Percentiles rank a stretch among this genome's conserved stretches.
phyloP scores from a whole-genome alignment of 2,888 invertebrate genomes.

The Caradrina kadenii region DNA sequence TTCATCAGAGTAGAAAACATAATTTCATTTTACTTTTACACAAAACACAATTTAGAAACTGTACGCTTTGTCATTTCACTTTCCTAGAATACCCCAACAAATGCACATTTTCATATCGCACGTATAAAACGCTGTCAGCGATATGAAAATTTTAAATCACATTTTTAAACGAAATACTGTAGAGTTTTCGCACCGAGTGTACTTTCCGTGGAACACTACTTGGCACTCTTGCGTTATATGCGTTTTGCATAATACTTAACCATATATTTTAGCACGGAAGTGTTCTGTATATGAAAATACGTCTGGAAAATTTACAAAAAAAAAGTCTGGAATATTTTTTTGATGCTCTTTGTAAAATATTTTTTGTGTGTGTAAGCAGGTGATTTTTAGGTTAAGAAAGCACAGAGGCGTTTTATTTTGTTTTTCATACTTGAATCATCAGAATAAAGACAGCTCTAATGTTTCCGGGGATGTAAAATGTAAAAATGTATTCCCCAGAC shows the following conservation, averaged over 20 bases:
- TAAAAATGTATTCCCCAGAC: too few relatives aligned
- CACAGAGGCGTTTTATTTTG: neutral
- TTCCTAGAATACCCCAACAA: slow-evolving; percentile 22
- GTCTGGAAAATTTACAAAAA: slow-evolving; percentile 64
- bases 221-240: slow-evolving; percentile 78
- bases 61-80: slow-evolving; percentile 28
- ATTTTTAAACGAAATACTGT: slow-evolving; percentile 58
- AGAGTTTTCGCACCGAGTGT: slow-evolving; percentile 67
- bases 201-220: slow-evolving; percentile 73
- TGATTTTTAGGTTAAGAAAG: slow-evolving; percentile 30
- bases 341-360: slow-evolving; percentile 18
- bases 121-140: slow-evolving; percentile 45
- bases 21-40: neutral
- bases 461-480: neutral
- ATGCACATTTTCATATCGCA: slow-evolving; percentile 33
- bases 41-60: slow-evolving; percentile 25
- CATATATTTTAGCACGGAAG: slow-evolving; percentile 71
- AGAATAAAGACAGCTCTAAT: neutral
- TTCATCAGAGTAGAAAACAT: neutral
- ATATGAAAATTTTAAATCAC: slow-evolving; percentile 58
- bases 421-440: neutral
- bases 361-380: slow-evolving; percentile 25
- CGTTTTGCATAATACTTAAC: slow-evolving; percentile 79
- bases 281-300: slow-evolving; percentile 64
- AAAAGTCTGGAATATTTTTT: slow-evolving; percentile 39